Base-by-base conservation (phyloP, 2,888 invertebrate genomes). In the Hymenopus coronatus region DNA sequence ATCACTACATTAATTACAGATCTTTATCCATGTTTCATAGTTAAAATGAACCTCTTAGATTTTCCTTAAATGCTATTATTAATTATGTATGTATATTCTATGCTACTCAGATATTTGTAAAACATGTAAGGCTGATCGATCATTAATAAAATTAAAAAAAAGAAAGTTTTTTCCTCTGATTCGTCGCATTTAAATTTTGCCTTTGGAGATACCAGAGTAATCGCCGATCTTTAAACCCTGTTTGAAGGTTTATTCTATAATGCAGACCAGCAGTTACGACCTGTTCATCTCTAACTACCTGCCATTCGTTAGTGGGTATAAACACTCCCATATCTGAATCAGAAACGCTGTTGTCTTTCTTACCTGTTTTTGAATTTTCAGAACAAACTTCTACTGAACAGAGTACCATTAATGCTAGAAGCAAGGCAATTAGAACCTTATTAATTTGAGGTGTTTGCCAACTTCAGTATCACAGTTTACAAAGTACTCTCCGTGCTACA, bases 221-320 rank as follows among this genome's bases (percentile, higher is more conserved):
- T 70, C 25, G 54, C 54, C 54, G 54, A 70, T 97, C 97, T 82
- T 95, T 96, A 90, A 94, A 92, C 0, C 97, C 97, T 20, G 96
- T 97, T 93, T 96, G 93, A n/a, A 97, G 93, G 93, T 97, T 96
- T 89, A 97, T 94, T 86, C 97, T 94, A 8, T 97, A 94, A 92
- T 97, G 97, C 7, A 97, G 93, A 1, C 97, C 97, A 89, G 94
- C 93, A 1, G 97, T 97, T 91, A 97, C 94, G 28, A 94, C 93
- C 92, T 97, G 96, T 90, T 96, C 97, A 93, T 95, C 94, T 92
- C 93, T 93, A 8, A 96, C 94, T 90, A 93, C 93, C 92, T 96
- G 95, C 96, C 96, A 96, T 91, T 96, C 95, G 15, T 94, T 92
- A 2, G 96, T 95, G 25, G 96, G 93, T 33, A 95, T 93, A 92